Percentiles rank a stretch among this genome's conserved stretches.
Conservation (phyloP, 2,888 invertebrate genomes). For the Drosophila bunnanda region DNA sequence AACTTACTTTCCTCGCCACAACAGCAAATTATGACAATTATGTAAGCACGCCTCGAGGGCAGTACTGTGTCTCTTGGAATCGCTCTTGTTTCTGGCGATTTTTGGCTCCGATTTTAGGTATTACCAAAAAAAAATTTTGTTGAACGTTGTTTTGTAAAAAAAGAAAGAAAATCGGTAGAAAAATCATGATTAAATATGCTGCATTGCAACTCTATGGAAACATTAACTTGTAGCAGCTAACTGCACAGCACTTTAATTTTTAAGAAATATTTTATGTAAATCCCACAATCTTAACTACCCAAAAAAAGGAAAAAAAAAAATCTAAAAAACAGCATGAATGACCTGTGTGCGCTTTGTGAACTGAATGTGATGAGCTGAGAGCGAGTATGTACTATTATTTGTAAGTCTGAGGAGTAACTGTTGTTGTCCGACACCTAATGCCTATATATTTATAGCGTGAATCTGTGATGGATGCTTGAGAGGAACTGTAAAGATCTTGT, state of each 20-base stretch:
- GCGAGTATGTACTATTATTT: slow-evolving; percentile 29
- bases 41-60: slow-evolving; percentile 26
- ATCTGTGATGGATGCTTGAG: slow-evolving; percentile 54
- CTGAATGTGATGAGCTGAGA: slow-evolving; percentile 34
- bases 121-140: slow-evolving; percentile 25
- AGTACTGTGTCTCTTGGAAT: slow-evolving; percentile 33
- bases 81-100: slow-evolving; percentile 15
- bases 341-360: slow-evolving; percentile 16
- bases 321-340: slow-evolving; percentile 16
- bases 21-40: slow-evolving; percentile 48
- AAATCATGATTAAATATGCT: slow-evolving; percentile 14
- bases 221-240: slow-evolving; percentile 49
- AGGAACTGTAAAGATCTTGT: slow-evolving; percentile 29
- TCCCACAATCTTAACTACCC: slow-evolving; percentile 9
- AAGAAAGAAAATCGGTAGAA: slow-evolving; percentile 59
- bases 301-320: slow-evolving; percentile 30
- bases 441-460: slow-evolving; percentile 58
- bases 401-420: slow-evolving; percentile 36
- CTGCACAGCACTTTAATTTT: slow-evolving; percentile 12
- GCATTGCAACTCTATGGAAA: slow-evolving; percentile 46
- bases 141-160: slow-evolving; percentile 40
- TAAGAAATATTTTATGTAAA: slow-evolving; percentile 40
- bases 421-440: slow-evolving; percentile 31
- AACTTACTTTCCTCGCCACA: slow-evolving; percentile 6
- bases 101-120: slow-evolving; percentile 55